Percentiles rank a stretch among this genome's conserved stretches.
Conservation (phyloP, 2,113 vertebrate species). For the Ascaphus truei region DNA sequence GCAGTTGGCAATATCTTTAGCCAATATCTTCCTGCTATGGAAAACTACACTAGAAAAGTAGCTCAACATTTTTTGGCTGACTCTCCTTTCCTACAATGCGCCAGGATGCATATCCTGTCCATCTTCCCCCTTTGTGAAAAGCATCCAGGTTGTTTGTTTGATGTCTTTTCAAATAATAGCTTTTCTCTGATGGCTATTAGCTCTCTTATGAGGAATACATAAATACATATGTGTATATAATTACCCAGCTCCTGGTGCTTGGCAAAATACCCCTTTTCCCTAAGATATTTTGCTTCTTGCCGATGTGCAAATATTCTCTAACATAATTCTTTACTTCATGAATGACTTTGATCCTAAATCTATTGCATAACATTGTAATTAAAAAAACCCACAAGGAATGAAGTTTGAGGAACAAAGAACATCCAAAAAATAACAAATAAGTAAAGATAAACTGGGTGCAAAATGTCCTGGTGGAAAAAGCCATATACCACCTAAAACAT, state of each 20-base stretch:
- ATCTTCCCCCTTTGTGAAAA: not conserved
- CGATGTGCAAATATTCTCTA: not conserved
- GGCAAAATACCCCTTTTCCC: not conserved
- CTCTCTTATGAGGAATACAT: not conserved
- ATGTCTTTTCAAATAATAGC: conserved; percentile 7
- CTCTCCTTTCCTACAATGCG: not conserved
- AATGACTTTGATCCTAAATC: too few species aligned
- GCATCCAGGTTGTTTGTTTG: conserved; percentile 19
- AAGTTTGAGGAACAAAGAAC: too few species aligned
- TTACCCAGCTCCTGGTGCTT: not conserved
- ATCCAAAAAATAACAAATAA: too few species aligned
- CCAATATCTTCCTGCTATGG: conserved; percentile 10
- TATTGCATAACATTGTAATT: too few species aligned
- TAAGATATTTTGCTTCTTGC: not conserved
- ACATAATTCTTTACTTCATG: too few species aligned
- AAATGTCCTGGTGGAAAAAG: too few species aligned
- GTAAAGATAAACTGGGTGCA: too few species aligned
- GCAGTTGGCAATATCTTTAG: not conserved
- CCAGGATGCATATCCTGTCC: conserved; percentile 11
- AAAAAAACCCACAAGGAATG: too few species aligned
- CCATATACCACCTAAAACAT: too few species aligned
- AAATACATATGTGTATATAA: conserved; percentile 9
- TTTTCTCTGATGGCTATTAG: not conserved
- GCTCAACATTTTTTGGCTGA: not conserved
- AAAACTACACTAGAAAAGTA: conserved; percentile 3